phyloP scores from a whole-genome alignment of 2,888 invertebrate genomes.

The Pollenia amentaria region DNA sequence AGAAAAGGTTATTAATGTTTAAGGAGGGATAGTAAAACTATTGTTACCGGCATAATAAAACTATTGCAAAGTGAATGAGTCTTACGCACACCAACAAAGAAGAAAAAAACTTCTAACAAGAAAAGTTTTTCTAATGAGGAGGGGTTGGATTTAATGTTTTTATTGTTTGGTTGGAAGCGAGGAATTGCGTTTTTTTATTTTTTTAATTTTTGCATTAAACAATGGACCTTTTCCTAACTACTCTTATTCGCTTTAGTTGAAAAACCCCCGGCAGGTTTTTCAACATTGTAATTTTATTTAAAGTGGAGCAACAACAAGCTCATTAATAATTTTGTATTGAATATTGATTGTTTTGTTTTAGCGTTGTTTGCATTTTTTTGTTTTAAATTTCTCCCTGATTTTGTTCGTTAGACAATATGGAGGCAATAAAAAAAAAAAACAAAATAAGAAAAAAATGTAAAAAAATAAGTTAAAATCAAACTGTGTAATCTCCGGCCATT shows the following conservation, averaged over 20 bases:
- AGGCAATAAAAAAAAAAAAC: conserved; percentile 1
- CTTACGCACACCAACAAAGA: neutral
- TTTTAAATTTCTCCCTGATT: neutral
- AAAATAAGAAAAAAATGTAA: neutral
- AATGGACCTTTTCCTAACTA: conserved; percentile 13
- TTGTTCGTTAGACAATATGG: neutral
- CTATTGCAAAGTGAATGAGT: conserved; percentile 18
- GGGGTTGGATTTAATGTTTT: neutral
- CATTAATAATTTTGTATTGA: conserved; percentile 55
- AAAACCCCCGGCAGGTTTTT: neutral
- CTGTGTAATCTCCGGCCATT: conserved; percentile 61
- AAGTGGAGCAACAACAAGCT: conserved; percentile 55
- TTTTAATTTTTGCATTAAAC: conserved; percentile 16
- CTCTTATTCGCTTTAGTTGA: neutral
- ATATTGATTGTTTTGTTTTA: conserved; percentile 31
- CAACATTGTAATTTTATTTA: conserved; percentile 45
- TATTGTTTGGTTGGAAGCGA: neutral
- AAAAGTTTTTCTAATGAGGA: neutral
- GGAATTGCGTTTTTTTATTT: neutral
- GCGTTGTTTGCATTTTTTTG: neutral
- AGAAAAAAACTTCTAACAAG: neutral
- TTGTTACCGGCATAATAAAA: conserved; percentile 24
- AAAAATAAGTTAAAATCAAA: conserved; percentile 33
- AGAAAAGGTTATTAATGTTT: neutral
- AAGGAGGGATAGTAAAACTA: neutral